Conservation (phyloP, 2,888 invertebrate genomes). For the Sminthurides aquaticus region DNA sequence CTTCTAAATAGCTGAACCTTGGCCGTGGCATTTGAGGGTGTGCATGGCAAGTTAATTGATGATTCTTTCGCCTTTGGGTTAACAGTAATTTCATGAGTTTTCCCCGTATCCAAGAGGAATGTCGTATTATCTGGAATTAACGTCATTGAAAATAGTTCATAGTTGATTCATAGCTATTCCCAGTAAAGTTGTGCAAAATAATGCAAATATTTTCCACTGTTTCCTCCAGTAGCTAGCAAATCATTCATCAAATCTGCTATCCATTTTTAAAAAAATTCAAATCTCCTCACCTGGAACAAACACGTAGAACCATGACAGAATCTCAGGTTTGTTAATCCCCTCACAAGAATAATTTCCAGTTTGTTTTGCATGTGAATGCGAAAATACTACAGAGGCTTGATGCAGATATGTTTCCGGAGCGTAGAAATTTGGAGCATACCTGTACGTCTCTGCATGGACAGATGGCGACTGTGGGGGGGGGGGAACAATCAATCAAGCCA, state of each 20-base stretch:
- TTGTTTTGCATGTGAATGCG: conserved; percentile 29
- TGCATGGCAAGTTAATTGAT: conserved; percentile 35
- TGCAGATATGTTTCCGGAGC: conserved; percentile 26
- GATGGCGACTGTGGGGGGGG: conserved; percentile 24
- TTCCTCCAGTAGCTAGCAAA: too few species aligned
- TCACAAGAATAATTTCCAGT: conserved; percentile 34
- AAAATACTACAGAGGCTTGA: conserved; percentile 30
- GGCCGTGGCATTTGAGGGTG: conserved; percentile 27
- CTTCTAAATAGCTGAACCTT: conserved; percentile 23
- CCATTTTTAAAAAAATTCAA: background rate
- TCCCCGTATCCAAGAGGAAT: conserved; percentile 13
- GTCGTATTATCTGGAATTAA: conserved; percentile 4
- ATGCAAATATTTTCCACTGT: too few species aligned
- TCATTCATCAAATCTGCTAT: too few species aligned
- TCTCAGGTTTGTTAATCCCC: conserved; percentile 19
- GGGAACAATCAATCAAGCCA: background rate
- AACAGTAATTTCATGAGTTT: background rate
- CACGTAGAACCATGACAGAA: conserved; percentile 25
- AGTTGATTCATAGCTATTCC: too few species aligned
- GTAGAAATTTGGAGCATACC: conserved; percentile 28
- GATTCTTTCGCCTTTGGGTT: conserved; percentile 20
- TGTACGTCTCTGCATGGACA: conserved; percentile 29
- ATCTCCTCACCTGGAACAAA: conserved; percentile 31
- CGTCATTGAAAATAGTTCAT: background rate
- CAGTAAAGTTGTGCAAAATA: too few species aligned